Evolutionary conservation across 2,113 vertebrate genomes (phyloP), one percentile per base, ranked within the genome.

Genomic region (Otus sunia): DNA sequence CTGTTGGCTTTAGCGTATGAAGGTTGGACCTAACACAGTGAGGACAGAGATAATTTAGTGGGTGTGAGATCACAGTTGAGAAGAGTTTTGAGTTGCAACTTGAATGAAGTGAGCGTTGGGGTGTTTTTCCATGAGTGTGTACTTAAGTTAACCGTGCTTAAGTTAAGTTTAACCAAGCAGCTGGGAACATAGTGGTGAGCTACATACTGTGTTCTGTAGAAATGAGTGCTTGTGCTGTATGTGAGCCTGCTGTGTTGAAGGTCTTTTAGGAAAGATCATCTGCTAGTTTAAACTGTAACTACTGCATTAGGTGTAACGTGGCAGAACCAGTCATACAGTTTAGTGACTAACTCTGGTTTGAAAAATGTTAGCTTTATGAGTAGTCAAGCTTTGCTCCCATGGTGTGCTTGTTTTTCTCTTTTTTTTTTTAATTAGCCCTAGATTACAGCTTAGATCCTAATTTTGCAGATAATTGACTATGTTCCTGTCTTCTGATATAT

Each of bases 401-500:
- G 1, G 1, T 41, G 11, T 27, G 4, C 11, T 53, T 52, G 5
- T 3, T n/a, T 27, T 27, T 77, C 9, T 1, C 1, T 30, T 34
- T 15, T 30, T 32, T 15, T 43, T 63, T 53, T 88, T 45, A 53
- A 64, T 13, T 69, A 37, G 15, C 11, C 68, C n/a, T n/a, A n/a
- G n/a, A n/a, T n/a, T n/a, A n/a, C n/a, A n/a, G n/a, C n/a, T 59
- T 43, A 78, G 37, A 21, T 8, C 9, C 20, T 34, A 7, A 30
- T 74, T 29, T 67, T 63, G 27, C 45, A 63, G 82, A 49, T 49
- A 53, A 66, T 60, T 19, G 53, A 11, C 50, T 17, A 0, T 1
- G 0, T 45, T 73, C 27, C 29, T 30, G 36, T 52, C 19, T 27
- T 68, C 45, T 52, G 30, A 29, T 60, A 6, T 3, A 19, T 29